Evolutionary conservation across 2,888 invertebrate genomes (phyloP).

Genomic region (Nysson spinosus): DNA sequence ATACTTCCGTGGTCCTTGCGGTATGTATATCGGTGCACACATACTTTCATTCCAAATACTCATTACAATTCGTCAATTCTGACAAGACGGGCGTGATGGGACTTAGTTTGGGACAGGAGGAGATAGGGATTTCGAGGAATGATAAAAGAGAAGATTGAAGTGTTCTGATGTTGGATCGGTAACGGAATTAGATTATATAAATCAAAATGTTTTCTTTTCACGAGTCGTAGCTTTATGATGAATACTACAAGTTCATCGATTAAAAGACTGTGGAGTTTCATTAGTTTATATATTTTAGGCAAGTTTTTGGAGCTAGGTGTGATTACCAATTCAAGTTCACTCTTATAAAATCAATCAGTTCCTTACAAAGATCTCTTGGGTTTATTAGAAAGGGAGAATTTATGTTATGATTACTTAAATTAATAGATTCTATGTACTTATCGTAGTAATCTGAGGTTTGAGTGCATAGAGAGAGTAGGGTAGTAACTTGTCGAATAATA

Average conservation of each 20-base stretch:
- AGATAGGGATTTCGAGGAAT: slow-evolving; percentile 21
- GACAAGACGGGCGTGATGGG: too few species aligned
- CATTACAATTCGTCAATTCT: too few species aligned
- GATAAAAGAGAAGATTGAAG: slow-evolving; percentile 26
- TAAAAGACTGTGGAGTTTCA: background rate
- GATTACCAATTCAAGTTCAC: too few species aligned
- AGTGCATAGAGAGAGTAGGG: too few species aligned
- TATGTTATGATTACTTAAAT: slow-evolving; percentile 13
- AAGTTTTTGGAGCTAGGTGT: background rate
- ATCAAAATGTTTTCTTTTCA: slow-evolving; percentile 16
- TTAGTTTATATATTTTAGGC: slow-evolving; percentile 6
- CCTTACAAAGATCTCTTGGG: slow-evolving; percentile 8
- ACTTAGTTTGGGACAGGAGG: slow-evolving; percentile 11
- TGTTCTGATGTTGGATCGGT: slow-evolving; percentile 32
- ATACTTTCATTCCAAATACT: too few species aligned
- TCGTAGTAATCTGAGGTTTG: background rate
- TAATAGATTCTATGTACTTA: slow-evolving; percentile 19
- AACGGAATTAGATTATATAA: slow-evolving; percentile 17
- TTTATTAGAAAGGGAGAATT: slow-evolving; percentile 21
- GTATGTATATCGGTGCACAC: too few species aligned
- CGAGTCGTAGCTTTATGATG: slow-evolving; percentile 10
- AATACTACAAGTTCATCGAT: slow-evolving; percentile 18
- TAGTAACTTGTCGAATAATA: background rate
- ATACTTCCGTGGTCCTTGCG: too few species aligned
- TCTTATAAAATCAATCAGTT: too few species aligned